These are phyloP conservation scores for Tinamus major DNA, from an alignment of 2,797 vertebrate genomes.

Conservation along the genomic window DNA sequence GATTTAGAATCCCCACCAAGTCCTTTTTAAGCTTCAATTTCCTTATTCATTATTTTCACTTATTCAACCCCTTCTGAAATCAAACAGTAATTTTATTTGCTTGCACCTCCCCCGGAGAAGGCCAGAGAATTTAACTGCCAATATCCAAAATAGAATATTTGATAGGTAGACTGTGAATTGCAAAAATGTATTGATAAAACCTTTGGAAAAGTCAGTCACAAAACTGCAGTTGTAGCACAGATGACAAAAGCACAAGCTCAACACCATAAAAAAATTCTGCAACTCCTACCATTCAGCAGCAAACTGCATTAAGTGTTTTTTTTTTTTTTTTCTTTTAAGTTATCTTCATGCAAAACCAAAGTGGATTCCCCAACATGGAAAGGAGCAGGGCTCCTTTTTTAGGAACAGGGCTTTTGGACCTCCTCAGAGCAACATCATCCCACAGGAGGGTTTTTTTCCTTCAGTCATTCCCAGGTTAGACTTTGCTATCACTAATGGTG, in stretches of 20 bases:
- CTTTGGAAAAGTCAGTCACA: not conserved
- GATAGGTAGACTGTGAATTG: not conserved
- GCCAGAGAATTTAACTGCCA: not conserved
- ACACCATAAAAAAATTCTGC: not conserved
- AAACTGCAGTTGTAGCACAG: not conserved
- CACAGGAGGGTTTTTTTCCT: not conserved
- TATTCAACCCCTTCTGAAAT: not conserved
- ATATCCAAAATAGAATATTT: constrained; percentile 13
- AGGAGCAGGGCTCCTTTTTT: not conserved
- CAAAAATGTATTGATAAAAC: not conserved
- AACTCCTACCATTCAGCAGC: not conserved
- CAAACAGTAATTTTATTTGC: constrained; percentile 1
- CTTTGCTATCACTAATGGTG: not conserved
- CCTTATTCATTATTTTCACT: not conserved
- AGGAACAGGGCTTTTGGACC: not conserved
- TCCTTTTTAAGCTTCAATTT: not conserved
- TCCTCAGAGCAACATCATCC: not conserved
- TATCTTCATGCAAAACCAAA: not conserved
- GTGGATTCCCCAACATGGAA: not conserved
- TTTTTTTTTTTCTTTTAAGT: not conserved
- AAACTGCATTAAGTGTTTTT: not conserved
- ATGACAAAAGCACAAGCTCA: not conserved
- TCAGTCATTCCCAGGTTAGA: not conserved
- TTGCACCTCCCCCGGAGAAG: not conserved
- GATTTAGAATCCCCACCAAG: not conserved